These are phyloP conservation scores for Noctua pronuba DNA, from an alignment of 2,888 invertebrate genomes.

Conservation along the genomic window DNA sequence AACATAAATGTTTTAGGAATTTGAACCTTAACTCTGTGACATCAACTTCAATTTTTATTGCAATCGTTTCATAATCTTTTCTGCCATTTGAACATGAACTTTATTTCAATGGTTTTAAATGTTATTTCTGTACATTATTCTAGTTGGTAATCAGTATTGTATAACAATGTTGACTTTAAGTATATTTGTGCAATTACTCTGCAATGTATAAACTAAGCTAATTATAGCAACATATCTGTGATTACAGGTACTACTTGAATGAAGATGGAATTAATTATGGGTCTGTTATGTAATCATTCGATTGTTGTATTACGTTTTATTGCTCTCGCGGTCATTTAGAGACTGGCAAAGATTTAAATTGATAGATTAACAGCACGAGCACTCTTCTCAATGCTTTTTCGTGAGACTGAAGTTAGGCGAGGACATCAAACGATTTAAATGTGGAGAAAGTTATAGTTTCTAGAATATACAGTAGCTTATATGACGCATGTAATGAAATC, in stretches of 20 bases:
- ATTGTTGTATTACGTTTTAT: conserved; percentile 14
- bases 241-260: conserved; percentile 42
- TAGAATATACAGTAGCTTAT: conserved; percentile 18
- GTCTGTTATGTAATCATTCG: conserved; percentile 31
- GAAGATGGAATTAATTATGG: conserved; percentile 51
- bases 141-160: conserved; percentile 13
- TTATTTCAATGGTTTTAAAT: rapidly evolving
- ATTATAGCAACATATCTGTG: conserved; percentile 19
- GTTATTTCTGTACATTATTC: neutral
- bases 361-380: neutral
- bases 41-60: neutral
- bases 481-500: conserved; percentile 9
- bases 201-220: conserved; percentile 23
- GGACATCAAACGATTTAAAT: neutral
- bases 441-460: conserved; percentile 16
- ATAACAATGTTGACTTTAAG: conserved; percentile 33
- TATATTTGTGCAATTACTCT: conserved; percentile 24
- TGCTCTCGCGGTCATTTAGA: conserved; percentile 1
- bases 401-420: neutral
- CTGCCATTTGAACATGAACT: conserved; percentile 9
- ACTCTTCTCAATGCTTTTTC: neutral
- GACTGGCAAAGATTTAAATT: neutral
- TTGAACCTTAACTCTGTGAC: neutral
- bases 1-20: neutral
- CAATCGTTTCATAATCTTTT: neutral